Percentiles rank a stretch among this genome's conserved stretches.
Evolutionary conservation across 2,113 vertebrate species (phyloP).

Genomic region (Petaurus breviceps): DNA sequence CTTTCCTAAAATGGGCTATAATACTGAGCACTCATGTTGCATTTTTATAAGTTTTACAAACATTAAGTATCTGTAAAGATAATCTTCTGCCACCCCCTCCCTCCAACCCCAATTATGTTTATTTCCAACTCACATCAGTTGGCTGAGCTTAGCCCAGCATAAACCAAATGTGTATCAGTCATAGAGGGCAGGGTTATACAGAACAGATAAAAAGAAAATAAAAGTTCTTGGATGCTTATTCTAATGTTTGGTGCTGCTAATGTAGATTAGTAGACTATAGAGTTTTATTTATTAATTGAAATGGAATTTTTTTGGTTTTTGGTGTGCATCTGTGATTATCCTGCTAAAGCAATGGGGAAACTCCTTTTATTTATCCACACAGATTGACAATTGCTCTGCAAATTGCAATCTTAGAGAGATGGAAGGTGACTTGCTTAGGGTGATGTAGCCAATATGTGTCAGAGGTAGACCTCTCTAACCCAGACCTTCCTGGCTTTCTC

Average conservation of each 20-base stretch:
- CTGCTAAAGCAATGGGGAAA: background rate
- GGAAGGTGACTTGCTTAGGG: background rate
- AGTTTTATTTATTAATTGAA: background rate
- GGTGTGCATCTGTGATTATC: background rate
- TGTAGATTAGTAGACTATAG: background rate
- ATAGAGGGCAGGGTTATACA: background rate
- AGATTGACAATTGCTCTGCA: background rate
- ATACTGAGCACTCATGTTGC: background rate
- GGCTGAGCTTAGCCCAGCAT: background rate
- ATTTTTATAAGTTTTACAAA: background rate
- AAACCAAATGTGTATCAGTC: background rate
- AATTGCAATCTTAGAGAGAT: background rate
- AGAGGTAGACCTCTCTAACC: background rate
- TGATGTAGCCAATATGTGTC: background rate
- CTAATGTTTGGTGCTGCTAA: background rate
- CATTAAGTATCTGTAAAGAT: background rate
- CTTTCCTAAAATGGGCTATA: background rate
- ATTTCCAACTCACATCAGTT: fast-evolving
- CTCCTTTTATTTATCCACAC: background rate
- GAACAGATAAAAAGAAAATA: background rate
- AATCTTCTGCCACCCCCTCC: background rate
- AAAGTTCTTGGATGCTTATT: background rate
- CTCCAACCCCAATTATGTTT: background rate
- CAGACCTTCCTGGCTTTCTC: background rate
- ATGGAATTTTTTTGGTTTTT: background rate